Percentiles rank a stretch among this genome's conserved stretches.
phyloP scores from a whole-genome alignment of 2,113 vertebrate genomes.

The Passer montanus region DNA sequence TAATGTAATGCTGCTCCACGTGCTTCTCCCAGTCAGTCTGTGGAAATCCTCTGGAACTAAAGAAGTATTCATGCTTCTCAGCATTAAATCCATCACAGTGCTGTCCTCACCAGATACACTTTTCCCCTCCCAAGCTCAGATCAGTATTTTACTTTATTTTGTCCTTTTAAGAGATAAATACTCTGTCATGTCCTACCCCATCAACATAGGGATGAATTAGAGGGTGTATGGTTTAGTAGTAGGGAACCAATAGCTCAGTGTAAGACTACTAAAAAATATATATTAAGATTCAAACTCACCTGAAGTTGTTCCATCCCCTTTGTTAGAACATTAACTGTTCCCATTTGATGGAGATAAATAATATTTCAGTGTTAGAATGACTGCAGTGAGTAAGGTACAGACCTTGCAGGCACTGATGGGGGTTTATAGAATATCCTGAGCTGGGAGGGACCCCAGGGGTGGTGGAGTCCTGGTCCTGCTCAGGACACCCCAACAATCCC shows the following conservation, averaged over 20 bases:
- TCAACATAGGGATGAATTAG: background rate
- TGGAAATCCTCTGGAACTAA: background rate
- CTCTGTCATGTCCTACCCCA: background rate
- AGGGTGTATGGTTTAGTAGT: background rate
- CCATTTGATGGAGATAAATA: background rate
- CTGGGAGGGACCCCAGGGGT: background rate
- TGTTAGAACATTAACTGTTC: background rate
- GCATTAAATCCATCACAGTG: background rate
- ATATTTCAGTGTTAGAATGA: background rate
- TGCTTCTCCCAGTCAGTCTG: background rate
- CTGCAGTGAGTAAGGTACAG: background rate
- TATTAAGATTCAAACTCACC: background rate
- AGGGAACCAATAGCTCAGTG: background rate
- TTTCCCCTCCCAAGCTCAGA: background rate
- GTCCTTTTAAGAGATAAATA: background rate
- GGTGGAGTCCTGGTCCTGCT: background rate
- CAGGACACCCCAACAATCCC: background rate
- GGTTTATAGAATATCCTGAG: background rate
- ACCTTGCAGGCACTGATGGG: accelerated
- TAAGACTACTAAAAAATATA: background rate
- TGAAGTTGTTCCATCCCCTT: background rate
- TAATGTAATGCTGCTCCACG: background rate
- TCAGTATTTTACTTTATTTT: background rate
- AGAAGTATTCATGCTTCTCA: background rate
- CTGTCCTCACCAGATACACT: background rate